A percentile compares a stretch with the other conserved stretches of the same genome.
These are phyloP conservation scores for Chaetoderma sp. DNA, from an alignment of 2,888 invertebrate genomes.

Conservation along the genomic window DNA sequence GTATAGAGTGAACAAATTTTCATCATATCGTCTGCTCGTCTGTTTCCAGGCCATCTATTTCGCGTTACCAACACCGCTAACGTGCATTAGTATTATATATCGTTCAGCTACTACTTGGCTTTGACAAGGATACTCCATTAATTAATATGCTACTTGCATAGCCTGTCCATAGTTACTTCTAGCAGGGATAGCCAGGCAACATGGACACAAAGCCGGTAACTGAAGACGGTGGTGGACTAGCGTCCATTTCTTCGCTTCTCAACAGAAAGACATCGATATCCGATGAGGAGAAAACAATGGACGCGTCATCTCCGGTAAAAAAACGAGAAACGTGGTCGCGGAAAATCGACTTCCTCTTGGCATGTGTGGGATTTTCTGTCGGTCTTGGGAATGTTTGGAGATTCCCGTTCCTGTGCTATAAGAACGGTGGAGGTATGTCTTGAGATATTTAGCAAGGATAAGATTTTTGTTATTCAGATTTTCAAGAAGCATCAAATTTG, in stretches of 20 bases:
- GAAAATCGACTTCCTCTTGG: constrained; percentile 57
- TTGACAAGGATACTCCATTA: no score
- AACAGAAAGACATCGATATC: constrained; percentile 3
- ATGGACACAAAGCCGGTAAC: constrained; percentile 4
- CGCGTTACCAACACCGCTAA: no score
- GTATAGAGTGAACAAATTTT: no score
- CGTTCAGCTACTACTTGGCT: no score
- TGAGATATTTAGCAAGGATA: no score
- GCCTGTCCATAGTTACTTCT: no score
- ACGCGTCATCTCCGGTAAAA: constrained; percentile 39
- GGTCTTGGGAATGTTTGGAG: constrained; percentile 71
- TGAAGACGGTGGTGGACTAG: constrained; percentile 18
- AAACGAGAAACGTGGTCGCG: constrained; percentile 50
- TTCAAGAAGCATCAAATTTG: not conserved
- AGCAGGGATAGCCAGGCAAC: constrained; percentile 6
- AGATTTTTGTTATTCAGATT: not conserved
- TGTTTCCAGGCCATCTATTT: no score
- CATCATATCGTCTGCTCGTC: no score
- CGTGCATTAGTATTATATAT: no score
- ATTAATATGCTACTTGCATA: no score
- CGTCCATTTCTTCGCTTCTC: constrained; percentile 15
- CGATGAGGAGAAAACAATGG: constrained; percentile 30
- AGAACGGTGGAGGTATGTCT: constrained; percentile 53
- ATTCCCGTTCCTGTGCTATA: constrained; percentile 73
- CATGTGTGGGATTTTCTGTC: constrained; percentile 49